A percentile compares a stretch with the other conserved stretches of the same genome.
These are phyloP conservation scores for Actenoides hombroni DNA, from an alignment of 2,113 vertebrate genomes.

Conservation along the genomic window DNA sequence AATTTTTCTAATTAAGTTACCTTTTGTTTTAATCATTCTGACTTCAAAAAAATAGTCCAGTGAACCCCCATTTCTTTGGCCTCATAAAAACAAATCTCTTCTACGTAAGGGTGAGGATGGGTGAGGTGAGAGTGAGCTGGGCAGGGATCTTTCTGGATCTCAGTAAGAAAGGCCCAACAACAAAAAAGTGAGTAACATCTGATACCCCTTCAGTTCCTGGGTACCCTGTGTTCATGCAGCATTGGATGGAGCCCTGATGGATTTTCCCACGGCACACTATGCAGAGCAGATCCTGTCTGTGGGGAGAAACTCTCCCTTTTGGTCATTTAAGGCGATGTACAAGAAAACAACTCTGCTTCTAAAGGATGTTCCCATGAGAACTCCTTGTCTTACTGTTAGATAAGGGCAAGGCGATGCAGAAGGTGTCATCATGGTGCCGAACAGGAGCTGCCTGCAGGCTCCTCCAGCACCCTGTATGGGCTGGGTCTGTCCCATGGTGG, in stretches of 20 bases:
- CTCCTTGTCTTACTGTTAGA: neutral
- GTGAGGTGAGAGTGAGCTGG: neutral
- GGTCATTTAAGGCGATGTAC: neutral
- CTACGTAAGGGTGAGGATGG: neutral
- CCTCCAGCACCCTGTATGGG: fast-evolving
- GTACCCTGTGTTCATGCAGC: neutral
- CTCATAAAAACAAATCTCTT: neutral
- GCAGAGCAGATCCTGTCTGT: neutral
- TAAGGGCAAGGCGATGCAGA: neutral
- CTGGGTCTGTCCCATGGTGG: fast-evolving
- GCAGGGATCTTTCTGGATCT: neutral
- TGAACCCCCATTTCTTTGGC: neutral
- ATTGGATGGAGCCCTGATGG: fast-evolving
- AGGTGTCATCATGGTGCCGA: fast-evolving
- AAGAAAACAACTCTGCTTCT: neutral
- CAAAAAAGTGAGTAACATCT: neutral
- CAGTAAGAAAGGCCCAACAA: neutral
- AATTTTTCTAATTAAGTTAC: neutral
- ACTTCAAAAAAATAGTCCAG: neutral
- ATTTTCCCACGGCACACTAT: neutral
- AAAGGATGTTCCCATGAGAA: neutral
- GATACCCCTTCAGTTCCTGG: neutral
- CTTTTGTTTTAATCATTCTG: neutral
- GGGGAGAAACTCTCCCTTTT: neutral
- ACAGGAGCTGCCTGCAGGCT: fast-evolving